Percentiles rank a stretch among this genome's conserved stretches.
phyloP scores from a whole-genome alignment of 2,797 vertebrate genomes.

The Miichthys miiuy region DNA sequence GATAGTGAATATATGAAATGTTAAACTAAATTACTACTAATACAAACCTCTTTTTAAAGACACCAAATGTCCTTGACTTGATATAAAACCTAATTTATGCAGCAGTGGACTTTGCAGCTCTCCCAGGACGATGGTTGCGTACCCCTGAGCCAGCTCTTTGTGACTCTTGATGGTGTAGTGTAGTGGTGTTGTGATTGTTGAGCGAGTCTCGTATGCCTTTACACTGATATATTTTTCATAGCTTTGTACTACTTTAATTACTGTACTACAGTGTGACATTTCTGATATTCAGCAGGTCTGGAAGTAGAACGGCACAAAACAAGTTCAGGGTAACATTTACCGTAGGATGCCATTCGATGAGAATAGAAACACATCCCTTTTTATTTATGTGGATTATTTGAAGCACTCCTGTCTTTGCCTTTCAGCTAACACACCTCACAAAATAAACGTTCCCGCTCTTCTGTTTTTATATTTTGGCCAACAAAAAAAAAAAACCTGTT shows the following conservation, averaged over 20 bases:
- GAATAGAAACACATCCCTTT: constrained; percentile 39
- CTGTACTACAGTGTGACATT: constrained; percentile 78
- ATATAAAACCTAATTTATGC: not conserved
- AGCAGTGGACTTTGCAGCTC: constrained; percentile 27
- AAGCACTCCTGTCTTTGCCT: constrained; percentile 60
- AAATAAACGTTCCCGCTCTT: constrained; percentile 26
- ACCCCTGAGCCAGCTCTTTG: constrained; percentile 63
- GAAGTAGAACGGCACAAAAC: constrained; percentile 80
- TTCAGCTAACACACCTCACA: constrained; percentile 24
- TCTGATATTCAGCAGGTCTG: constrained; percentile 87
- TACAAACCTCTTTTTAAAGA: not conserved
- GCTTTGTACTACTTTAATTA: constrained; percentile 84
- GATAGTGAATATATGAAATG: constrained; percentile 2
- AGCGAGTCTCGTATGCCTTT: constrained; percentile 83
- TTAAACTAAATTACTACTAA: constrained; percentile 1
- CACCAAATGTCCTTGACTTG: not conserved
- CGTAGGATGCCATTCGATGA: constrained; percentile 46
- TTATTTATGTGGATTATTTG: constrained; percentile 54
- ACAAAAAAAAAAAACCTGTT: constrained; percentile 23
- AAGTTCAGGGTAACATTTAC: constrained; percentile 72
- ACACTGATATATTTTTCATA: constrained; percentile 83
- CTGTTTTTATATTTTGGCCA: constrained; percentile 57
- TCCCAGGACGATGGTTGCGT: not conserved
- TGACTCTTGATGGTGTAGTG: constrained; percentile 73
- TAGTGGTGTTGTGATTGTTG: constrained; percentile 77